Percentiles rank a stretch among this genome's conserved stretches.
These are phyloP conservation scores for Zelostemma sp. DNA, from an alignment of 1,140 invertebrate genomes.

Conservation along the genomic window DNA sequence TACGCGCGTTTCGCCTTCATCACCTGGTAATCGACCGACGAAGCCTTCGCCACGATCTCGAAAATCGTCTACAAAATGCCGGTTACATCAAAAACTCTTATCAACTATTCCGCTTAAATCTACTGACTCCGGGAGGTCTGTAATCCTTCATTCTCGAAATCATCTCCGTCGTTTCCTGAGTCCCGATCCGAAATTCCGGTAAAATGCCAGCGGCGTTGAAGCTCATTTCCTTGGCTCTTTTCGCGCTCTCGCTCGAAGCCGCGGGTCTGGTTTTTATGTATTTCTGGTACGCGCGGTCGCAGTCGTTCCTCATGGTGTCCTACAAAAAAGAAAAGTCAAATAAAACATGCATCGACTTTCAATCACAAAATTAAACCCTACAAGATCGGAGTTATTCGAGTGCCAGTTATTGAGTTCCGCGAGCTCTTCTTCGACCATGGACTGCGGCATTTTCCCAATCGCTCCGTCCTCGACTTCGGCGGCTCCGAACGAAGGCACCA, in stretches of 20 bases:
- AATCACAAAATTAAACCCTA: slow-evolving; percentile 64
- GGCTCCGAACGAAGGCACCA: slow-evolving; percentile 69
- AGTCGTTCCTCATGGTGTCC: slow-evolving; percentile 82
- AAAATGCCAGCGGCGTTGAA: slow-evolving; percentile 70
- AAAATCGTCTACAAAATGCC: slow-evolving; percentile 94
- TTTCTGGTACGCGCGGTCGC: slow-evolving; percentile 90
- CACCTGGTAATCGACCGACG: slow-evolving; percentile 78
- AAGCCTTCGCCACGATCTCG: slow-evolving; percentile 87
- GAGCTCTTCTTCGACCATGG: slow-evolving; percentile 85
- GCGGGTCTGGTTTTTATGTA: slow-evolving; percentile 88
- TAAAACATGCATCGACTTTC: background rate
- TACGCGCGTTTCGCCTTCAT: slow-evolving; percentile 81
- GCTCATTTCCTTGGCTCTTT: slow-evolving; percentile 80
- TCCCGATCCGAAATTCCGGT: slow-evolving; percentile 54
- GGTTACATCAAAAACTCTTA: too few species aligned
- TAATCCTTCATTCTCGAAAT: slow-evolving; percentile 86
- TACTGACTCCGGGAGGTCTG: slow-evolving; percentile 84
- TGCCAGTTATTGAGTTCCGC: slow-evolving; percentile 84
- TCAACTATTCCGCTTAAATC: too few species aligned
- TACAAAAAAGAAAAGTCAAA: slow-evolving; percentile 56
- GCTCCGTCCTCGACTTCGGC: slow-evolving; percentile 69
- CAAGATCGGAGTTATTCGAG: slow-evolving; percentile 80
- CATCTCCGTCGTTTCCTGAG: slow-evolving; percentile 66
- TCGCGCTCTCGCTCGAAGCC: slow-evolving; percentile 90
- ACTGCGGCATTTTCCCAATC: slow-evolving; percentile 86